These are phyloP conservation scores for Pristionchus exspectatus DNA, from an alignment of 2,888 invertebrate species.

Conservation along the genomic window DNA sequence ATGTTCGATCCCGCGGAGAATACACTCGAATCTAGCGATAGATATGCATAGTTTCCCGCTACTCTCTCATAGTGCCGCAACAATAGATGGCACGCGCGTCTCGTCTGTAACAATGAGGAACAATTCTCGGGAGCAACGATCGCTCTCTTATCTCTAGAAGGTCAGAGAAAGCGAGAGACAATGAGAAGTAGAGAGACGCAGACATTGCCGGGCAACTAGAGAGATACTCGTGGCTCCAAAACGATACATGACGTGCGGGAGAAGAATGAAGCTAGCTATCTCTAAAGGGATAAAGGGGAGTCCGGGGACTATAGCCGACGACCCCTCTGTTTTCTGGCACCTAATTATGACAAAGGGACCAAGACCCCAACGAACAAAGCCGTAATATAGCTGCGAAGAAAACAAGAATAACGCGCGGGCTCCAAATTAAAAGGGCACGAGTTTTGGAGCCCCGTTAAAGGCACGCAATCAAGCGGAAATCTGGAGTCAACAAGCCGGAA, in stretches of 20 bases:
- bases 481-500: neutral
- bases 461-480: conserved; percentile 11
- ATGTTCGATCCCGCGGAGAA: neutral
- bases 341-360: neutral
- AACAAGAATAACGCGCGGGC: neutral
- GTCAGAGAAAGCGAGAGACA: neutral
- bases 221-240: neutral
- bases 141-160: too few species aligned
- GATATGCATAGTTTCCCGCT: neutral
- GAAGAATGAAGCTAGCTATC: neutral
- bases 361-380: neutral
- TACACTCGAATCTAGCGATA: neutral
- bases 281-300: neutral
- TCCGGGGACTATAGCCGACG: neutral
- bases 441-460: neutral
- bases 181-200: neutral
- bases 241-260: neutral
- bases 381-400: neutral
- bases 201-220: neutral
- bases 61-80: neutral
- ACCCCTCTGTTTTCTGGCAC: neutral
- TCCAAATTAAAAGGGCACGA: neutral
- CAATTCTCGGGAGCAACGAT: neutral
- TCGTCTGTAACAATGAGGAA: neutral
- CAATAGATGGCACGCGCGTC: neutral